These are phyloP conservation scores for Eristalinus aeneus DNA, from an alignment of 2,888 invertebrate species.

Conservation along the genomic window DNA sequence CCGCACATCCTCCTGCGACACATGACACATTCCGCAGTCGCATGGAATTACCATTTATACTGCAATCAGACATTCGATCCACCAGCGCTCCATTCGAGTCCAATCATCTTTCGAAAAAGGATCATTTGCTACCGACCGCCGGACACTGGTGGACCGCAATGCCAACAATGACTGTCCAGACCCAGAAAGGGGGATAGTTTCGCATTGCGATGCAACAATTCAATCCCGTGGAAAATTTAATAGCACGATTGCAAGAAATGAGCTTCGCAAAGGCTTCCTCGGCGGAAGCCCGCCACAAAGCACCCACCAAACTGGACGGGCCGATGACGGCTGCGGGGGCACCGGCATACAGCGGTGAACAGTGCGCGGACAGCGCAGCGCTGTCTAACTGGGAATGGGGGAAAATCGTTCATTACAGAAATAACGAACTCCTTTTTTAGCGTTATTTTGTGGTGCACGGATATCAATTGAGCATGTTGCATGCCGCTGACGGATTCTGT, in stretches of 20 bases:
- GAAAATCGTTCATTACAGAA: conserved; percentile 71
- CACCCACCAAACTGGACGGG: background rate
- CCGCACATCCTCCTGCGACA: background rate
- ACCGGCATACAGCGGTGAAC: background rate
- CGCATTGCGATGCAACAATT: conserved; percentile 63
- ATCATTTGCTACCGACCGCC: conserved; percentile 14
- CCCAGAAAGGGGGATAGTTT: conserved; percentile 53
- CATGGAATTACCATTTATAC: conserved; percentile 71
- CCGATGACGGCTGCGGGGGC: background rate
- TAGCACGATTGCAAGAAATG: conserved; percentile 68
- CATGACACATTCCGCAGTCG: conserved; percentile 59
- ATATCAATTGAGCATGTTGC: conserved; percentile 70
- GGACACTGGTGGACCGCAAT: conserved; percentile 23
- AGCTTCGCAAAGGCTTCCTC: conserved; percentile 56
- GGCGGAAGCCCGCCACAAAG: background rate
- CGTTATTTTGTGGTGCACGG: conserved; percentile 70
- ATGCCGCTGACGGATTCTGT: conserved; percentile 70
- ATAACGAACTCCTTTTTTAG: conserved; percentile 71
- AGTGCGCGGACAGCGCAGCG: background rate
- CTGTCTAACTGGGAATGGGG: conserved; percentile 28
- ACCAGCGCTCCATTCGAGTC: background rate
- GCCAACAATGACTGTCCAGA: conserved; percentile 31
- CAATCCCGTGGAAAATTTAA: conserved; percentile 69
- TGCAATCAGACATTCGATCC: conserved; percentile 62
- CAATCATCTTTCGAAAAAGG: conserved; percentile 38